Conservation (phyloP, 2,888 invertebrate genomes). For the Caenorhabditis drosophilae region DNA sequence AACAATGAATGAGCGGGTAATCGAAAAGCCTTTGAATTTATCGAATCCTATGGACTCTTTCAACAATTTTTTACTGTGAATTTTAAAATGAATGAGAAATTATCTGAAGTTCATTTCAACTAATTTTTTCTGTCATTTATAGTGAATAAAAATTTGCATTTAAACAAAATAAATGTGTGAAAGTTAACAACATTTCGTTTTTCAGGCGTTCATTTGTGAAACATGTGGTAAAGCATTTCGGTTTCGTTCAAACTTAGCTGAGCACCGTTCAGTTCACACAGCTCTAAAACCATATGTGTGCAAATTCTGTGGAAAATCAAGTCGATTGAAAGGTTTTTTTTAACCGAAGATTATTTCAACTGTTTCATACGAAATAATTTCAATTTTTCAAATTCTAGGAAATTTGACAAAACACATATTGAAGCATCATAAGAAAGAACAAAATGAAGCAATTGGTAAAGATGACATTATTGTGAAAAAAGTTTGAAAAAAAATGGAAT, state of each 20-base stretch:
- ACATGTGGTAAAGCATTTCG: constrained; percentile 69
- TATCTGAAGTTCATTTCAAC: no score
- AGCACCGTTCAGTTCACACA: constrained; percentile 69
- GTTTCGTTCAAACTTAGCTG: constrained; percentile 69
- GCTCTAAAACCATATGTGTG: constrained; percentile 69
- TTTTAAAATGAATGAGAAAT: no score
- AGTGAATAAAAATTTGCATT: no score
- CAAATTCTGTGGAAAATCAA: constrained; percentile 69
- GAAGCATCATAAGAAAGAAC: constrained; percentile 69
- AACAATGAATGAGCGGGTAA: no score
- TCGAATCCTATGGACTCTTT: no score
- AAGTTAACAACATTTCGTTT: constrained; percentile 3
- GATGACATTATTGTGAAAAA: constrained; percentile 69
- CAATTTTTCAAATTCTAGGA: no score
- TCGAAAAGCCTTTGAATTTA: no score
- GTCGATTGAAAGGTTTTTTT: constrained; percentile 64
- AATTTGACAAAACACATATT: constrained; percentile 69
- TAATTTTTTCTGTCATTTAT: no score
- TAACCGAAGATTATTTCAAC: neutral
- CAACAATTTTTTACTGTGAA: no score
- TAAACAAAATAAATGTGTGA: neutral
- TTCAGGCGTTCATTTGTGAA: constrained; percentile 68
- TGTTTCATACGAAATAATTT: no score
- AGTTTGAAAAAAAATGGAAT: constrained; percentile 11
- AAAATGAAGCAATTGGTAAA: constrained; percentile 65